phyloP scores from a whole-genome alignment of 2,797 vertebrate genomes.

The Enteromius unitaeniatus region DNA sequence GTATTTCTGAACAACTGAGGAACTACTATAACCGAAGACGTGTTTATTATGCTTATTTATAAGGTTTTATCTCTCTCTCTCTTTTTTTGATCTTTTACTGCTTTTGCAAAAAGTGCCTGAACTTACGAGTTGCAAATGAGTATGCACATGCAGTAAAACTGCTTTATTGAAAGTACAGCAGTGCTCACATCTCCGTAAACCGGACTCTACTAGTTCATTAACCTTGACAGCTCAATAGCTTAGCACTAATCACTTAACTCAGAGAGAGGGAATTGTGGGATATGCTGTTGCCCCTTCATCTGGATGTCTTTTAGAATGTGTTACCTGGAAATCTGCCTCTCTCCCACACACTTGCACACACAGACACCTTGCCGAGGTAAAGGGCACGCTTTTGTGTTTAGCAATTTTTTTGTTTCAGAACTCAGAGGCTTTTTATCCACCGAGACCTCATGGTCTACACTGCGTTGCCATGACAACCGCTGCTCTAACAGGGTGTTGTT shows the following conservation, averaged over 20 bases:
- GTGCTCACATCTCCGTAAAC: neutral
- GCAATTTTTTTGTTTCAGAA: conserved; percentile 50
- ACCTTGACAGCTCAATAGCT: conserved; percentile 20
- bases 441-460: conserved; percentile 66
- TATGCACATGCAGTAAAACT: neutral
- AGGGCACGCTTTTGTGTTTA: conserved; percentile 51
- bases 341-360: conserved; percentile 37
- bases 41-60: neutral
- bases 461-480: conserved; percentile 68
- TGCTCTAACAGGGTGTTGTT: conserved; percentile 60
- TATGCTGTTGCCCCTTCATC: conserved; percentile 20
- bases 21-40: neutral
- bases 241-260: conserved; percentile 1
- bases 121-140: neutral
- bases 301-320: conserved; percentile 26
- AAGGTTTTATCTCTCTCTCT: neutral
- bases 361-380: conserved; percentile 46
- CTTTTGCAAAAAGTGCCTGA: neutral
- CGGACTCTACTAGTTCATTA: neutral
- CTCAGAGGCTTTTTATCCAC: conserved; percentile 62
- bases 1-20: neutral
- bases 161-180: neutral
- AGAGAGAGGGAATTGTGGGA: conserved; percentile 11
- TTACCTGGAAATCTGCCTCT: conserved; percentile 33
- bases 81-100: neutral